Evolutionary conservation across 2,797 vertebrate genomes (phyloP).

Genomic region (Philypnodon macrostomus): DNA sequence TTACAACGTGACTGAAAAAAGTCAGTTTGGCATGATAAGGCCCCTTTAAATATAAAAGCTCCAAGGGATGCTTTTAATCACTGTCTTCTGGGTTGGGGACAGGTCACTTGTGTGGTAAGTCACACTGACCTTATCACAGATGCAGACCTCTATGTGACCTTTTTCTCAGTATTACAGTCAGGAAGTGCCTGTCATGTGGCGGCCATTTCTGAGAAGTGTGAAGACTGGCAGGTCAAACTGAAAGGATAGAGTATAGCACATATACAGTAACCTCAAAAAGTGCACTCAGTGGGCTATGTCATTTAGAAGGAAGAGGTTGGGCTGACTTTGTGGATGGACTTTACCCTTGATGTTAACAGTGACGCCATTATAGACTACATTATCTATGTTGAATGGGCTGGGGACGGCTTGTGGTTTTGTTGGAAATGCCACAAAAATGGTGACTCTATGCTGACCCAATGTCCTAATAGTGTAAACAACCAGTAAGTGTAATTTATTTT

Average conservation of each 20-base stretch:
- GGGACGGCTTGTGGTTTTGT: too few relatives aligned
- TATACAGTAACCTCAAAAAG: slow-evolving; percentile 16
- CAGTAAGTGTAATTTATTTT: too few relatives aligned
- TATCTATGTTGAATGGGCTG: too few relatives aligned
- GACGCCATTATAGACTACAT: too few relatives aligned
- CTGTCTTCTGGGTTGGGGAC: slow-evolving; percentile 21
- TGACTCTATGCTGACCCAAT: too few relatives aligned
- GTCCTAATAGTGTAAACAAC: too few relatives aligned
- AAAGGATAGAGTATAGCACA: slow-evolving; percentile 10
- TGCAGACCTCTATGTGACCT: slow-evolving; percentile 47
- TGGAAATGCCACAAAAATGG: too few relatives aligned
- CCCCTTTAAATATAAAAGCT: too few relatives aligned
- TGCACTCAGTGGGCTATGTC: background rate
- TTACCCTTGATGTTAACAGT: too few relatives aligned
- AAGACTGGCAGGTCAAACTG: slow-evolving; percentile 25
- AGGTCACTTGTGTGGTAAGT: slow-evolving; percentile 41
- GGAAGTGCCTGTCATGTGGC: slow-evolving; percentile 31
- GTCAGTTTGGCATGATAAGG: too few relatives aligned
- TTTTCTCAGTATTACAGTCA: too few relatives aligned
- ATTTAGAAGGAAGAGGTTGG: background rate
- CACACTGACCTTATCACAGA: slow-evolving; percentile 47
- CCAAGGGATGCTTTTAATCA: slow-evolving; percentile 54
- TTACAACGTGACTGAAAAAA: too few relatives aligned
- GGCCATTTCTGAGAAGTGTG: slow-evolving; percentile 26
- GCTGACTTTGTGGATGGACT: background rate